A percentile compares a stretch with the other conserved stretches of the same genome.
These are phyloP conservation scores for Halocynthia roretzi DNA, from an alignment of 23 tunicate species.

Conservation along the genomic window DNA sequence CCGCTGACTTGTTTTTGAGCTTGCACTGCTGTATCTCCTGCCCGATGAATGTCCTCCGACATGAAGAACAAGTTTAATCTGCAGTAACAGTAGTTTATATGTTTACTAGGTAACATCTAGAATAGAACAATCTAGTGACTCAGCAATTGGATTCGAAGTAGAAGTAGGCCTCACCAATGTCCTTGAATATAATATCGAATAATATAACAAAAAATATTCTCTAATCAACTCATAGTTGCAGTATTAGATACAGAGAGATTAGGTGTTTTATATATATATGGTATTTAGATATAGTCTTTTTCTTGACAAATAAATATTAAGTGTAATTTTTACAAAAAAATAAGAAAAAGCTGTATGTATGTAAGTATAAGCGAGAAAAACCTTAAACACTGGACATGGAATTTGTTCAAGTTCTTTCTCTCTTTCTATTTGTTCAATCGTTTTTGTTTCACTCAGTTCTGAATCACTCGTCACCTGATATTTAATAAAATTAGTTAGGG, in stretches of 20 bases:
- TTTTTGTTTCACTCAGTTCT: conserved; percentile 6
- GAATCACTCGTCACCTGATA: conserved; percentile 17
- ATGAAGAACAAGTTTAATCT: conserved; percentile 38
- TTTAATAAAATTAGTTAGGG: background rate
- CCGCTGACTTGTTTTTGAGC: conserved; percentile 26
- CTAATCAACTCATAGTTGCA: too few relatives aligned
- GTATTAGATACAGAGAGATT: too few relatives aligned
- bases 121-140: background rate
- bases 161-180: too few relatives aligned
- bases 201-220: background rate
- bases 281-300: background rate
- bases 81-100: background rate
- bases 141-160: too few relatives aligned
- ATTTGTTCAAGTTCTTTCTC: conserved; percentile 16
- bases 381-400: conserved; percentile 41
- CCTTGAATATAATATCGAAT: background rate
- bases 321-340: background rate
- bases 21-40: conserved; percentile 39
- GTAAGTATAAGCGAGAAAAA: conserved; percentile 11
- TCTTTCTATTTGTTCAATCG: conserved; percentile 19
- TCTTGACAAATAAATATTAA: background rate
- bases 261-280: too few relatives aligned
- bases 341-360: background rate
- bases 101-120: background rate
- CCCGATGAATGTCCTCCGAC: conserved; percentile 19